Conservation (phyloP, 2,888 invertebrate genomes). For the Troides helena region DNA sequence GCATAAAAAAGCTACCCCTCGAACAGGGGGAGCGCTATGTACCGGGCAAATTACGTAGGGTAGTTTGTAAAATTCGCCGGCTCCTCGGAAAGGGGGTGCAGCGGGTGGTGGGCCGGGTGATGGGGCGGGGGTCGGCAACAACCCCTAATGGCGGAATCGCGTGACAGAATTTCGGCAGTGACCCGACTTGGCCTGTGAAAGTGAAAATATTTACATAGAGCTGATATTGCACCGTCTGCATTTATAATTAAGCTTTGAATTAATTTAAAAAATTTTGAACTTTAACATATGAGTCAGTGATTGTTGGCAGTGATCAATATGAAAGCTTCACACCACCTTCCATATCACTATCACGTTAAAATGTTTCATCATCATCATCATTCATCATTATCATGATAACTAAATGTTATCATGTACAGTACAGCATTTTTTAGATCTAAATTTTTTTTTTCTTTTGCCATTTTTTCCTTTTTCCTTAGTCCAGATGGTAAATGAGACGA, state of each 20-base stretch:
- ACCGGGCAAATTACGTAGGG: slow-evolving; percentile 67
- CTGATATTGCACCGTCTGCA: slow-evolving; percentile 42
- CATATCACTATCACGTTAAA: no score
- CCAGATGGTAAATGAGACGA: no score
- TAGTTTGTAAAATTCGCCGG: slow-evolving; percentile 77
- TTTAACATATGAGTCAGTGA: no score
- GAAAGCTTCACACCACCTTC: no score
- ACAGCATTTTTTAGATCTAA: no score
- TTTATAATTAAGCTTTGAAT: neutral
- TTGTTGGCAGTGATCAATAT: no score
- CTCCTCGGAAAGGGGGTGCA: slow-evolving; percentile 46
- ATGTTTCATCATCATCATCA: no score
- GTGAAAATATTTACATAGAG: slow-evolving; percentile 73
- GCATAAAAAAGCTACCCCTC: slow-evolving; percentile 56
- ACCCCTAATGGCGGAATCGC: slow-evolving; percentile 79
- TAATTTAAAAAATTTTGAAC: no score
- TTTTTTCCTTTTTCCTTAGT: no score
- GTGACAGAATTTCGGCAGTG: slow-evolving; percentile 80
- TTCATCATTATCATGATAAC: no score
- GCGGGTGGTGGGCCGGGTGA: slow-evolving; percentile 42
- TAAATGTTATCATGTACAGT: no score
- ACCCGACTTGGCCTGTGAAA: slow-evolving; percentile 74
- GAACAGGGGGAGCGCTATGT: slow-evolving; percentile 54
- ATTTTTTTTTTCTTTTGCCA: no score
- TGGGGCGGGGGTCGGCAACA: slow-evolving; percentile 43